Percentiles rank a stretch among this genome's conserved stretches.
Evolutionary conservation across 2,888 invertebrate species (phyloP).

Genomic region (Sepioteuthis lessoniana): DNA sequence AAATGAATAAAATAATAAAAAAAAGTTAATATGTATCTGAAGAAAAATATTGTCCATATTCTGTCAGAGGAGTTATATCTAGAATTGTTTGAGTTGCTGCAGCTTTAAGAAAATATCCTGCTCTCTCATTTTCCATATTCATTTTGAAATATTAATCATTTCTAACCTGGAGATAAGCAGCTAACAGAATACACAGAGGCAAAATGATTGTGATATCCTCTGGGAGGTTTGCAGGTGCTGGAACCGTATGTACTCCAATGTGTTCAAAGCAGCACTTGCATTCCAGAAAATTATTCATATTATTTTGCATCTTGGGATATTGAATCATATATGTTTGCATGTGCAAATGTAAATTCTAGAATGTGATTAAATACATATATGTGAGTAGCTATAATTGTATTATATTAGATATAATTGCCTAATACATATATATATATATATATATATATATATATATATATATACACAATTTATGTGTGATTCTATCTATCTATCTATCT

Average conservation of each 20-base stretch:
- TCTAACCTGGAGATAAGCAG: background rate
- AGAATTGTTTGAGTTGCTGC: background rate
- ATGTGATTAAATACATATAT: conserved; percentile 13
- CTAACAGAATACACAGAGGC: background rate
- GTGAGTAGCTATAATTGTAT: background rate
- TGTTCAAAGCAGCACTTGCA: background rate
- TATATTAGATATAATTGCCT: background rate
- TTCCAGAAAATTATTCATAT: background rate
- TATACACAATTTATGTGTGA: too few relatives aligned
- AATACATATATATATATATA: background rate
- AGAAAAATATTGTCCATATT: background rate
- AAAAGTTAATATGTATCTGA: too few relatives aligned
- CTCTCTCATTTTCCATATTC: background rate
- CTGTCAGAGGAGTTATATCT: background rate
- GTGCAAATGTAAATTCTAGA: background rate
- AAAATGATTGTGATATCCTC: background rate
- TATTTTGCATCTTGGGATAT: background rate
- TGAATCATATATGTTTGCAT: background rate
- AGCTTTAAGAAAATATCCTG: background rate
- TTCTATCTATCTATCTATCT: too few relatives aligned
- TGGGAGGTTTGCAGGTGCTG: background rate
- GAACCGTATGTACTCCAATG: background rate
- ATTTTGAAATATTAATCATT: conserved; percentile 20
- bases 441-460: background rate
- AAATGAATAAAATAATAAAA: too few relatives aligned